These are phyloP conservation scores for Leucoraja erinaceus DNA, from an alignment of 2,113 vertebrate genomes.

Conservation along the genomic window DNA sequence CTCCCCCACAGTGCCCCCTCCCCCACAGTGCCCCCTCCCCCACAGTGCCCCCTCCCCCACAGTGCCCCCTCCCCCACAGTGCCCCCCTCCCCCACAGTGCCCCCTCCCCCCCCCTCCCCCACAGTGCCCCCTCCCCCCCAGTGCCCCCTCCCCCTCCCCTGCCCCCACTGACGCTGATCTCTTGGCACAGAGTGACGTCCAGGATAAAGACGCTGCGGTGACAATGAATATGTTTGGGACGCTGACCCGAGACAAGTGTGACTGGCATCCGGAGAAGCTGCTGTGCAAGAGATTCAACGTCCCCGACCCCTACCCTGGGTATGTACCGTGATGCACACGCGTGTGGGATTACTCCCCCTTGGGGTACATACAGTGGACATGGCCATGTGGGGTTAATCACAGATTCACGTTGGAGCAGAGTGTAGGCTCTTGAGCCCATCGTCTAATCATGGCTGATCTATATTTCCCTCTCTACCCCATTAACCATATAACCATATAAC, in stretches of 20 bases:
- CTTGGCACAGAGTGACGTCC: conserved; percentile 62
- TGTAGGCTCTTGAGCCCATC: too few species aligned
- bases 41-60: too few species aligned
- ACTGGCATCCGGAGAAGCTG: conserved; percentile 89
- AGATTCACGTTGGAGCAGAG: too few species aligned
- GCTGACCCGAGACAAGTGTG: conserved; percentile 79
- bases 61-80: too few species aligned
- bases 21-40: too few species aligned
- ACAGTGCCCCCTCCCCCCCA: too few species aligned
- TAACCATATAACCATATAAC: too few species aligned
- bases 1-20: background rate
- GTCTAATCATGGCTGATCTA: too few species aligned
- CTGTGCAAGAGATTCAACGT: conserved; percentile 92
- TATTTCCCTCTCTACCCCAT: too few species aligned
- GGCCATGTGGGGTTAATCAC: too few species aligned
- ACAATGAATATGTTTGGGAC: conserved; percentile 95
- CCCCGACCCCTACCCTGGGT: conserved; percentile 84
- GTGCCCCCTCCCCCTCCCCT: too few species aligned
- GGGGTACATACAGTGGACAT: background rate
- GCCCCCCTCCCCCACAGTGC: too few species aligned
- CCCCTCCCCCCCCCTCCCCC: background rate
- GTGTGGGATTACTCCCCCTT: background rate
- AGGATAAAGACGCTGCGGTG: conserved; percentile 76
- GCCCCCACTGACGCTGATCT: background rate
- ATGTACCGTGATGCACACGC: conserved; percentile 43